Evolutionary conservation across 2,797 vertebrate species (phyloP).

Genomic region (Zalophus californianus): DNA sequence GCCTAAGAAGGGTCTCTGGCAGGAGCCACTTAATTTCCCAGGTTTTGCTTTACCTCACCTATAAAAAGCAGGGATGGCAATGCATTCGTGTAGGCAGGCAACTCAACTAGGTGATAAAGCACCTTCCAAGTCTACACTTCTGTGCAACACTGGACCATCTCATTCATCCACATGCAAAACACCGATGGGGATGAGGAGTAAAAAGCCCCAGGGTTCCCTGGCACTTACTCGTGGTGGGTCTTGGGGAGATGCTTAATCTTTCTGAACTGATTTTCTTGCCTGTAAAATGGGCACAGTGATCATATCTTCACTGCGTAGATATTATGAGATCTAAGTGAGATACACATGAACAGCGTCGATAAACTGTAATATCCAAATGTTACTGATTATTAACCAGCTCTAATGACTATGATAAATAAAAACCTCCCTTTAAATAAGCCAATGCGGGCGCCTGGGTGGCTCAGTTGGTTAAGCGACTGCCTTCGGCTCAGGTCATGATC

Average conservation of each 20-base stretch:
- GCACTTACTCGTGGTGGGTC: not conserved
- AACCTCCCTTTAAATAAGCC: not conserved
- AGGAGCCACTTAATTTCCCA: not conserved
- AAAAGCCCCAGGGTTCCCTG: not conserved
- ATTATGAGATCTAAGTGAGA: not conserved
- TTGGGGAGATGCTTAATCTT: not conserved
- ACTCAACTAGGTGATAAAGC: not conserved
- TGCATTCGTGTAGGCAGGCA: not conserved
- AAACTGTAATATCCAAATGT: not conserved
- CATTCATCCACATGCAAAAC: not conserved
- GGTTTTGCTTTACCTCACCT: not conserved
- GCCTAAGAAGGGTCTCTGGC: not conserved
- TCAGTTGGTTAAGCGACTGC: too few species aligned
- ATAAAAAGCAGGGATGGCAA: not conserved
- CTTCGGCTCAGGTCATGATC: too few species aligned
- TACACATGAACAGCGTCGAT: not conserved
- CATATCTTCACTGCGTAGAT: not conserved
- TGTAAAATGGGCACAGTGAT: not conserved
- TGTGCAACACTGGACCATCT: not conserved
- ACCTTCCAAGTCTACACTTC: not conserved
- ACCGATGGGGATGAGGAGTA: not conserved
- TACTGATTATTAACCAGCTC: not conserved
- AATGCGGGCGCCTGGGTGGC: too few species aligned
- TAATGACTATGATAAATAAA: not conserved
- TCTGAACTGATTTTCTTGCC: constrained; percentile 14